These are phyloP conservation scores for Pemphigus obesinymphae DNA, from an alignment of 1,140 invertebrate species.

Conservation along the genomic window DNA sequence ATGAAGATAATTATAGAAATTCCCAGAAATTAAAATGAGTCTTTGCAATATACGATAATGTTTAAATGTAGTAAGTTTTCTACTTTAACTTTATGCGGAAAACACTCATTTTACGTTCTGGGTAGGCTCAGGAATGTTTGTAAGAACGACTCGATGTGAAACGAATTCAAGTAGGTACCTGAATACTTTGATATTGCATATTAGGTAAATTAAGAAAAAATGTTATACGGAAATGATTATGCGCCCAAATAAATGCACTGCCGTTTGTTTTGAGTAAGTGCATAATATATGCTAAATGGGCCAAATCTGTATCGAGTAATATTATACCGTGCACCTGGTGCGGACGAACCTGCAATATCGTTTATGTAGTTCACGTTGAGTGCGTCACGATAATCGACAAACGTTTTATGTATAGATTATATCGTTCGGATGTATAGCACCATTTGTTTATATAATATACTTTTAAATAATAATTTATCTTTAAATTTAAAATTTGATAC, in stretches of 20 bases:
- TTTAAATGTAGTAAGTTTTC: not conserved
- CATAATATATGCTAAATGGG: not conserved
- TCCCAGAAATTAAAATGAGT: no score
- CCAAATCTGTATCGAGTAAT: not conserved
- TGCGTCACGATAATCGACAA: not conserved
- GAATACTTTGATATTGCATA: not conserved
- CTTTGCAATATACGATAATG: not conserved
- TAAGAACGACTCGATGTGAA: no score
- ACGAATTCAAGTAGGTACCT: not conserved
- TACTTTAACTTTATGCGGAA: not conserved
- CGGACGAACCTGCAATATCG: not conserved
- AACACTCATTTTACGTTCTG: not conserved
- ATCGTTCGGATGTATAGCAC: constrained; percentile 13
- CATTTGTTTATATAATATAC: no score
- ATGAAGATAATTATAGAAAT: not conserved
- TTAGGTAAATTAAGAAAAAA: not conserved
- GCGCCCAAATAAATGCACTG: not conserved
- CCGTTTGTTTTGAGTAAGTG: not conserved
- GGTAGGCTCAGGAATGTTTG: not conserved
- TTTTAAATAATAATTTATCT: no score
- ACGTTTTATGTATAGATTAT: not conserved
- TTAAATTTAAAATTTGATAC: no score
- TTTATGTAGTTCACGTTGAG: not conserved
- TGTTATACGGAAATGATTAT: not conserved
- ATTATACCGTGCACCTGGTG: not conserved